Conservation (phyloP, 2,888 invertebrate species). For the Drosophila barbarae region DNA sequence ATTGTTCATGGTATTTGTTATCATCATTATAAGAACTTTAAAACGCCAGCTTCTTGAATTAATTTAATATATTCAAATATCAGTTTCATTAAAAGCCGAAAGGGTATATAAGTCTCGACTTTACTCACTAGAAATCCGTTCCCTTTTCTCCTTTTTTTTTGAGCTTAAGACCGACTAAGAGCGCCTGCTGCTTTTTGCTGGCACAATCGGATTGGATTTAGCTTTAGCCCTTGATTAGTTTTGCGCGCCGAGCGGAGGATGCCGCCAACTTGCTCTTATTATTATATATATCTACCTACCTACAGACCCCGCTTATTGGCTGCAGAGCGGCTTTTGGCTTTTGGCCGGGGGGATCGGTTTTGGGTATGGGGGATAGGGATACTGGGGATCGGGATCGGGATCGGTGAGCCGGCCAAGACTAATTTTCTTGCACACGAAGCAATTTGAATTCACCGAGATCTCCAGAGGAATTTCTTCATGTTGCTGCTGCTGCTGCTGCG, state of each 20-base stretch:
- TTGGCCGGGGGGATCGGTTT: slow-evolving; percentile 44
- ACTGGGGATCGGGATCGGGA: slow-evolving; percentile 45
- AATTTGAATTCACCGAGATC: slow-evolving; percentile 74
- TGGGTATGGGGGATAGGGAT: slow-evolving; percentile 13
- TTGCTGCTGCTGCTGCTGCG: slow-evolving; percentile 44
- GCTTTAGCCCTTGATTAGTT: slow-evolving; percentile 79
- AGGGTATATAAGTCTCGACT: background rate
- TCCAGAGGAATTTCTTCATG: slow-evolving; percentile 57
- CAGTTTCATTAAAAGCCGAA: background rate
- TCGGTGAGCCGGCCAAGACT: slow-evolving; percentile 69
- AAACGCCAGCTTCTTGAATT: background rate
- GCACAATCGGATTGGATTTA: slow-evolving; percentile 77
- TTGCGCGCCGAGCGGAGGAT: slow-evolving; percentile 64
- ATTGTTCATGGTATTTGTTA: background rate
- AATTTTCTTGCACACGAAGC: slow-evolving; percentile 80
- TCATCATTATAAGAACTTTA: background rate
- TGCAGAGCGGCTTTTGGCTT: slow-evolving; percentile 47
- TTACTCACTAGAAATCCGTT: background rate
- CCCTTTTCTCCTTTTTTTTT: slow-evolving; percentile 6
- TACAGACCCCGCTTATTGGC: slow-evolving; percentile 31
- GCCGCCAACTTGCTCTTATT: slow-evolving; percentile 70
- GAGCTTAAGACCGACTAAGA: slow-evolving; percentile 30
- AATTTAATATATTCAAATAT: too few relatives aligned
- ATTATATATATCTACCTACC: slow-evolving; percentile 55
- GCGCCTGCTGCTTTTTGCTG: slow-evolving; percentile 62